Evolutionary conservation across 2,113 vertebrate genomes (phyloP).

Genomic region (Chamaea fasciata): DNA sequence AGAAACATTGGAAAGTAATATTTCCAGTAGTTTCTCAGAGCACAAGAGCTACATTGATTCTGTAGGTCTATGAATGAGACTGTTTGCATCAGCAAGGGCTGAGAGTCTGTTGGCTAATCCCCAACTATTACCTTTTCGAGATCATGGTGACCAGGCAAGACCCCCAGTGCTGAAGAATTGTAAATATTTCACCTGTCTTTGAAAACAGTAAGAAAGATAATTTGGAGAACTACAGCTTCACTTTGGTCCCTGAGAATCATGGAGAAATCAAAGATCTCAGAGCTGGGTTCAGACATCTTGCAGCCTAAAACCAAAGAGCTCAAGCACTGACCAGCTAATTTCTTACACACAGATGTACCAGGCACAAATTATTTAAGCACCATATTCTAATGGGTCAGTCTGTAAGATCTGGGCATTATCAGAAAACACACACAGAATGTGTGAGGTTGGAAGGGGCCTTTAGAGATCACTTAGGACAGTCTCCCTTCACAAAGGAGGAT

Average conservation of each 20-base stretch:
- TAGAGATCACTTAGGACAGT: not conserved
- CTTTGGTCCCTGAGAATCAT: not conserved
- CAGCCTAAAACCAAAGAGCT: not conserved
- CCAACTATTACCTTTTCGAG: not conserved
- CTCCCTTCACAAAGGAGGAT: not conserved
- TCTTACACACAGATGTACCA: not conserved
- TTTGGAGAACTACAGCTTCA: not conserved
- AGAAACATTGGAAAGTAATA: not conserved
- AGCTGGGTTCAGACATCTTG: not conserved
- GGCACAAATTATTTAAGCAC: not conserved
- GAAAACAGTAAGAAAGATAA: not conserved
- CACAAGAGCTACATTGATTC: rapidly evolving
- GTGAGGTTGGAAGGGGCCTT: not conserved
- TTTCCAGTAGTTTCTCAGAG: not conserved
- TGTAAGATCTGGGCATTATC: not conserved
- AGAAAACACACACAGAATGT: not conserved
- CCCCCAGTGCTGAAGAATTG: not conserved
- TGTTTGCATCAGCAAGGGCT: not conserved
- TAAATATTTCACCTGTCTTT: not conserved
- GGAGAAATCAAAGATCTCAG: not conserved
- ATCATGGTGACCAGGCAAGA: not conserved
- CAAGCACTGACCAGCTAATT: not conserved
- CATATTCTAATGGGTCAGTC: rapidly evolving
- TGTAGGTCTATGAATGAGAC: not conserved
- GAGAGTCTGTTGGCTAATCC: not conserved